Conservation (phyloP, 92 coral and sea anemone species). For the Palythoa grandis region DNA sequence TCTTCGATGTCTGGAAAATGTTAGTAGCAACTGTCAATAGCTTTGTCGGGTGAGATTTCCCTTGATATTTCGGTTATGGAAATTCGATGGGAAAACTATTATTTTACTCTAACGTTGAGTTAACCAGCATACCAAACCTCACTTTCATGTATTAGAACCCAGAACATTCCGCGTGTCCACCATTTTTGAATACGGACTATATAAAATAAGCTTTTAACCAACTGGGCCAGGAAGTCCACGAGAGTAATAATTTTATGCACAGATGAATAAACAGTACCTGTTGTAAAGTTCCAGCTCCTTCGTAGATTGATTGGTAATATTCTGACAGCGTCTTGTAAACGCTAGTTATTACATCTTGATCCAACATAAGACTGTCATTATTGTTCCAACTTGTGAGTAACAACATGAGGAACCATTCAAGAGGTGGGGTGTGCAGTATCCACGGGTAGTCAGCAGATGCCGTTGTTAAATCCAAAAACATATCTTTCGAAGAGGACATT, state of each 20-base stretch:
- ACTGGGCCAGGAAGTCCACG: background rate
- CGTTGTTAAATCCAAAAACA: background rate
- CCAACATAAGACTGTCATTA: slow-evolving; percentile 28
- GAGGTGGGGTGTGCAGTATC: slow-evolving; percentile 44
- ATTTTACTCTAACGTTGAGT: too few relatives aligned
- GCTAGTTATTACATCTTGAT: slow-evolving; percentile 43
- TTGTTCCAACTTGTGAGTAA: slow-evolving; percentile 19
- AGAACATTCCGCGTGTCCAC: too few relatives aligned
- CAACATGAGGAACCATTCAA: slow-evolving; percentile 28
- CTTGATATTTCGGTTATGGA: too few relatives aligned
- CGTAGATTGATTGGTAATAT: slow-evolving; percentile 59
- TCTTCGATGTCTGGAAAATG: too few relatives aligned
- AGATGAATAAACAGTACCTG: slow-evolving; percentile 46
- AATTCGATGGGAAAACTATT: too few relatives aligned
- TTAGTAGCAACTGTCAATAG: too few relatives aligned
- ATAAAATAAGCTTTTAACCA: background rate
- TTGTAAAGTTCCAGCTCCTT: slow-evolving; percentile 49
- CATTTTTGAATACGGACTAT: too few relatives aligned
- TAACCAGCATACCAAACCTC: background rate
- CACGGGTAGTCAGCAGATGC: slow-evolving; percentile 54
- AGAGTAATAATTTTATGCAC: background rate
- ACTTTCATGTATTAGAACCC: too few relatives aligned
- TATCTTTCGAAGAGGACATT: slow-evolving; percentile 12
- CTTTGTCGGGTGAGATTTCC: too few relatives aligned
- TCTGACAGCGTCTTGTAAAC: slow-evolving; percentile 46